Evolutionary conservation across 2,797 vertebrate genomes (phyloP), one percentile per base, ranked within the genome.

Genomic region (Pteronotus mesoamericanus): DNA sequence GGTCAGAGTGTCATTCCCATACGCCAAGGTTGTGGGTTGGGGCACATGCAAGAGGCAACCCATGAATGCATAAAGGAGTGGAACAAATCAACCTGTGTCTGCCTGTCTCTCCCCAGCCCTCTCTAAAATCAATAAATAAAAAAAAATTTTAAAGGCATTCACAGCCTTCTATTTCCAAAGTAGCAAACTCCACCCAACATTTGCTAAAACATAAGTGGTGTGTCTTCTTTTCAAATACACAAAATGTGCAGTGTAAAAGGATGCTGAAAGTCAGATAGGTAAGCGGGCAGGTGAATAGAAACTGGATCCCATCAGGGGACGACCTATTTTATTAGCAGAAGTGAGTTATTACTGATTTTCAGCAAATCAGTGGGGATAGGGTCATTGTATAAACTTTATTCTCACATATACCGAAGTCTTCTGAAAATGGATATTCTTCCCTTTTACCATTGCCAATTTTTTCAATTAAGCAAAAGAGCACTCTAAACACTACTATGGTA

Each of bases 161-260:
- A 44, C 37, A 75, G 21, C 57, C 51, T 75, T 86, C 55, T 42
- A 94, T 53, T 93, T 96, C 68, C 82, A 93, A 96, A 94, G 51
- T 21, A 89, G 57, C n/a, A 92, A 95, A 89, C 9, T 32, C 7
- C 32, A 89, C 37, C 86, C 74, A 92, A 55, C 51, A 85, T 66
- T 44, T 71, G 22, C 16, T 91, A 48, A 94, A 83, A 61, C 4
- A 10, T 78, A 91, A 93, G 5, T 18, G 18, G 34, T 68, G 9
- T 24, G 82, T 26, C 64, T 72, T 91, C 69, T 91, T 18, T 93
- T 82, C 78, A 86, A 93, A 77, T 61, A 64, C 10, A 89, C 11
- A 86, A 69, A 89, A 94, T n/a, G 42, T 24, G n/a, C 87, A 72
- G 21, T 57, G 15, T 82, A 5, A 84, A 89, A 72, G 15, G 8